A percentile compares a stretch with the other conserved stretches of the same genome.
Evolutionary conservation across 2,797 vertebrate genomes (phyloP).

Genomic region (Acrossocheilus fasciatus): DNA sequence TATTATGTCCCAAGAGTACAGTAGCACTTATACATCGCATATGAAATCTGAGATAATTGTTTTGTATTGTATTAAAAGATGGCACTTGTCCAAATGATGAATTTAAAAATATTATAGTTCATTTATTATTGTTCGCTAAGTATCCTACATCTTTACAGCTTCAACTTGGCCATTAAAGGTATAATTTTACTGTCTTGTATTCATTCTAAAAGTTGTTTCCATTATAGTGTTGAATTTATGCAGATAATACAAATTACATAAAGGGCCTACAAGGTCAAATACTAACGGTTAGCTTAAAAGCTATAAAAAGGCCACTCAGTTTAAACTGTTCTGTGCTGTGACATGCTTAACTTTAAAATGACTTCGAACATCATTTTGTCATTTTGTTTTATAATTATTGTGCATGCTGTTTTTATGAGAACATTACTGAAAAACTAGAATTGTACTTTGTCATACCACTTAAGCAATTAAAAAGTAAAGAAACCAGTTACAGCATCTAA

Average conservation of each 20-base stretch:
- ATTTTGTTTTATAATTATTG: neutral
- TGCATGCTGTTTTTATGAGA: neutral
- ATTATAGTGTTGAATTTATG: neutral
- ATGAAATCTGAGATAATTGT: too few relatives aligned
- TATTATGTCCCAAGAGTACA: neutral
- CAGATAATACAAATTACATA: neutral
- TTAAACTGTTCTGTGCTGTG: neutral
- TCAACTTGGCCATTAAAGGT: neutral
- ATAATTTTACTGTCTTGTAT: neutral
- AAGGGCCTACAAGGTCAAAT: neutral
- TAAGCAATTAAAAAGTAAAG: neutral
- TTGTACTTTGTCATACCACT: neutral
- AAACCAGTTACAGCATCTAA: neutral
- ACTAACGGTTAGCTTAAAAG: neutral
- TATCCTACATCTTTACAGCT: neutral
- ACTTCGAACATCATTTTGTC: neutral
- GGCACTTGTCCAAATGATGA: neutral
- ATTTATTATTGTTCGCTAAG: neutral
- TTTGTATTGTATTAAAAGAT: conserved; percentile 4
- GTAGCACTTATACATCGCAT: neutral
- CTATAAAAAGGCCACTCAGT: neutral
- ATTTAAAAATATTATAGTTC: neutral
- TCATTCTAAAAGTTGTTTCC: neutral
- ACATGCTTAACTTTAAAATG: neutral
- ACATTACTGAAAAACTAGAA: neutral